Evolutionary conservation across 2,888 invertebrate species (phyloP).

Genomic region (Teleiodes luculella): DNA sequence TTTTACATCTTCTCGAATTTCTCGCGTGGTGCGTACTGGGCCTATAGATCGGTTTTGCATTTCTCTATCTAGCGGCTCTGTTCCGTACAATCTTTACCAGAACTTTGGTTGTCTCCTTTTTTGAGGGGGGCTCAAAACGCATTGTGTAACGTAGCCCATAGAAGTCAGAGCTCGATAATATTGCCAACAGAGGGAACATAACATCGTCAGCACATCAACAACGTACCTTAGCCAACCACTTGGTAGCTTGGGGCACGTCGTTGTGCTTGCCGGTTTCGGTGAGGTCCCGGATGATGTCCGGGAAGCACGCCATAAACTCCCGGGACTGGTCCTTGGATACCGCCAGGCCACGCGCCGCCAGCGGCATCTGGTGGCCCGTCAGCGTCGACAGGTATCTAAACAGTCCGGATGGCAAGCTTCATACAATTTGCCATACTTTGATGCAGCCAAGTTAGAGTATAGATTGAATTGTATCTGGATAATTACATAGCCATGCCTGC

Average conservation of each 20-base stretch:
- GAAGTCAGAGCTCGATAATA: neutral
- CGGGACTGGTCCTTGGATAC: conserved; percentile 89
- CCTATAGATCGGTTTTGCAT: no score
- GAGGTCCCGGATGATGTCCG: conserved; percentile 90
- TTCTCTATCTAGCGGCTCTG: no score
- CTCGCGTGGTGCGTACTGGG: no score
- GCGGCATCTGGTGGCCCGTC: conserved; percentile 79
- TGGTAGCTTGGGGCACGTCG: conserved; percentile 88
- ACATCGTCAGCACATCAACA: conserved; percentile 27
- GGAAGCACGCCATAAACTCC: conserved; percentile 93
- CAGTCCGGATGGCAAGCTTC: conserved; percentile 23
- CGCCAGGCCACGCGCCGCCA: conserved; percentile 80
- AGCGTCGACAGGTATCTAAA: conserved; percentile 79
- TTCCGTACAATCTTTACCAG: no score
- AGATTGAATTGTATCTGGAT: neutral
- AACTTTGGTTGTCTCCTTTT: no score
- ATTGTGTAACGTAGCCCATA: no score
- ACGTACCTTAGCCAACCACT: conserved; percentile 88
- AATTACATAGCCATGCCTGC: no score
- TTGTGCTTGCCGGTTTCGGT: conserved; percentile 86
- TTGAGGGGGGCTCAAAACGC: no score
- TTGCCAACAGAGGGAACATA: neutral
- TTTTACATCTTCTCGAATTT: no score
- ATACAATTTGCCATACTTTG: conserved; percentile 3
- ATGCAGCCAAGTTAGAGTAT: neutral